These are phyloP conservation scores for Drosophila flavopinicola DNA, from an alignment of 2,888 invertebrate genomes.

Conservation along the genomic window DNA sequence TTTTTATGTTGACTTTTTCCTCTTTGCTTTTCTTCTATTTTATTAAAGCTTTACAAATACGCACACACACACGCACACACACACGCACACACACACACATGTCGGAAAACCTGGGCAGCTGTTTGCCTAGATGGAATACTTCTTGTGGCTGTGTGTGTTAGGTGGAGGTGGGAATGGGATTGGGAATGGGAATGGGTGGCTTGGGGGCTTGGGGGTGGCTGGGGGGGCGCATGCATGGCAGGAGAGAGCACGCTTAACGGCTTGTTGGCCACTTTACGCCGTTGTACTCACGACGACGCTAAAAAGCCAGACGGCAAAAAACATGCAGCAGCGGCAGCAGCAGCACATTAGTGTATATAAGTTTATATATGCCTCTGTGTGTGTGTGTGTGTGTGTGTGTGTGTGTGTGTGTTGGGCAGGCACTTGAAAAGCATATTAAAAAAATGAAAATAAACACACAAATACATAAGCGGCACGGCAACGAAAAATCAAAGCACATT, in stretches of 20 bases:
- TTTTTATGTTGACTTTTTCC: no score
- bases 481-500: conserved; percentile 59
- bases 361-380: no score
- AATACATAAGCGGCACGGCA: conserved; percentile 20
- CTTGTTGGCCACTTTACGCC: conserved; percentile 78
- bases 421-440: conserved; percentile 48
- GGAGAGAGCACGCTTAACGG: conserved; percentile 68
- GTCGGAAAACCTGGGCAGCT: no score
- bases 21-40: conserved; percentile 13
- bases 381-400: neutral
- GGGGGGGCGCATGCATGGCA: conserved; percentile 38
- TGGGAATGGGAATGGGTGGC: neutral
- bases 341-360: no score
- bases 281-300: conserved; percentile 44
- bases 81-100: no score
- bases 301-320: conserved; percentile 49
- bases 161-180: neutral
- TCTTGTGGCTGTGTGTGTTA: conserved; percentile 1
- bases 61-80: conserved; percentile 13
- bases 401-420: conserved; percentile 15
- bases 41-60: conserved; percentile 36
- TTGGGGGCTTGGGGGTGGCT: no score
- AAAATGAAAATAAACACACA: conserved; percentile 14
- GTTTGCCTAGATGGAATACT: conserved; percentile 4
- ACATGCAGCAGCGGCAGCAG: conserved; percentile 15